Conservation (phyloP, 2,888 invertebrate species). For the Drosophila dives region DNA sequence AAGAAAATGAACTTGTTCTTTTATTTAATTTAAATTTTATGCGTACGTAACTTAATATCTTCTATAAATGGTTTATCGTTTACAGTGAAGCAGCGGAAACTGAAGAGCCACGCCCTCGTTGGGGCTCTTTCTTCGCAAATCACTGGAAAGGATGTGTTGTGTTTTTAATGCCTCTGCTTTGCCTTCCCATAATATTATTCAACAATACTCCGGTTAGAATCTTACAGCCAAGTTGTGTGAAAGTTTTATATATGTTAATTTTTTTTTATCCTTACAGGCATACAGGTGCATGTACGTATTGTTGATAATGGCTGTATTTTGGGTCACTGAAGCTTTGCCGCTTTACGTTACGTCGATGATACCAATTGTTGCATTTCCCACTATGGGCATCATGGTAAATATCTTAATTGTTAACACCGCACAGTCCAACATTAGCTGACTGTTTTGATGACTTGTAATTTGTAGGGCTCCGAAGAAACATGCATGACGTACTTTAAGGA, state of each 20-base stretch:
- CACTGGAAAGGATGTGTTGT: constrained; percentile 92
- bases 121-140: constrained; percentile 86
- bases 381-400: constrained; percentile 90
- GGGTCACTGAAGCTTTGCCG: constrained; percentile 93
- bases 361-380: constrained; percentile 92
- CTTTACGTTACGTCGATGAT: constrained; percentile 93
- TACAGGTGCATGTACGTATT: constrained; percentile 92
- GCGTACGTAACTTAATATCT: neutral
- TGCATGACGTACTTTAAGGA: constrained; percentile 92
- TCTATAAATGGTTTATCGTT: constrained; percentile 1
- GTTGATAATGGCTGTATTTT: constrained; percentile 92
- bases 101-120: constrained; percentile 50
- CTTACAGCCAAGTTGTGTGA: neutral
- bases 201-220: constrained; percentile 86
- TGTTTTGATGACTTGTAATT: neutral
- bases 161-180: constrained; percentile 88
- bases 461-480: constrained; percentile 86
- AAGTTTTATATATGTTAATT: constrained; percentile 1
- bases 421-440: neutral
- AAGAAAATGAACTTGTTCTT: constrained; percentile 37
- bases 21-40: neutral
- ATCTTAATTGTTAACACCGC: neutral
- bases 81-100: constrained; percentile 72
- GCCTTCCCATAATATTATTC: constrained; percentile 89
- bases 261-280: constrained; percentile 85